phyloP scores from a whole-genome alignment of 2,888 invertebrate species.

The Parnassius orleans region DNA sequence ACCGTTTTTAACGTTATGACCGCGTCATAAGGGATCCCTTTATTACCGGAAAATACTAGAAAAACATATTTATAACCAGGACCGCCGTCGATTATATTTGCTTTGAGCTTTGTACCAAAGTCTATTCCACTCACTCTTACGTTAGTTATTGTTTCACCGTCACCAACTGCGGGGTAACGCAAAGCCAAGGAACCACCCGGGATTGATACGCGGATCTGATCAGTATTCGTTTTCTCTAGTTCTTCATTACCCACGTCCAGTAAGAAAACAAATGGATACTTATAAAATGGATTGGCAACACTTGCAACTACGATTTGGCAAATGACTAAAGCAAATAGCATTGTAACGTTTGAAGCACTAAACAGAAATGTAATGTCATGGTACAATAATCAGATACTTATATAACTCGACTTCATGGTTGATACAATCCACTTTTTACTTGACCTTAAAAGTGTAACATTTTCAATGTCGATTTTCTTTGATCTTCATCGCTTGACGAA shows the following conservation, averaged over 20 bases:
- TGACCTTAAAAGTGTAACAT: conserved; percentile 57
- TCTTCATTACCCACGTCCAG: conserved; percentile 75
- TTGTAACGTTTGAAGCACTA: conserved; percentile 46
- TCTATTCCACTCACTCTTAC: conserved; percentile 71
- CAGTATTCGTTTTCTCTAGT: conserved; percentile 59
- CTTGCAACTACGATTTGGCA: conserved; percentile 42
- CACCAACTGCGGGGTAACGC: conserved; percentile 63
- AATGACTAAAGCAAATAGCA: conserved; percentile 52
- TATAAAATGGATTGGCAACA: conserved; percentile 62
- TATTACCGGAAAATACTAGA: conserved; percentile 63
- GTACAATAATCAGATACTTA: conserved; percentile 64
- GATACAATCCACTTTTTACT: conserved; percentile 57
- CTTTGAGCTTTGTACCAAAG: conserved; percentile 68
- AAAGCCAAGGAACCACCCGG: conserved; percentile 71
- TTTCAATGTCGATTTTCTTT: conserved; percentile 52
- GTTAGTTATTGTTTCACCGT: conserved; percentile 63
- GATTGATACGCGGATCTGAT: conserved; percentile 63
- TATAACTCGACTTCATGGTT: conserved; percentile 70
- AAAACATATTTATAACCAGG: conserved; percentile 72
- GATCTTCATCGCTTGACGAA: conserved; percentile 38
- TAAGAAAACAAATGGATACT: conserved; percentile 68
- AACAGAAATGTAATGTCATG: conserved; percentile 55
- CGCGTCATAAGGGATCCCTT: conserved; percentile 60
- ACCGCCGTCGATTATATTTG: conserved; percentile 67
- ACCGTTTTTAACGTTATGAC: conserved; percentile 65